phyloP scores from a whole-genome alignment of 2,797 vertebrate species.

The Ptychadena robeensis region DNA sequence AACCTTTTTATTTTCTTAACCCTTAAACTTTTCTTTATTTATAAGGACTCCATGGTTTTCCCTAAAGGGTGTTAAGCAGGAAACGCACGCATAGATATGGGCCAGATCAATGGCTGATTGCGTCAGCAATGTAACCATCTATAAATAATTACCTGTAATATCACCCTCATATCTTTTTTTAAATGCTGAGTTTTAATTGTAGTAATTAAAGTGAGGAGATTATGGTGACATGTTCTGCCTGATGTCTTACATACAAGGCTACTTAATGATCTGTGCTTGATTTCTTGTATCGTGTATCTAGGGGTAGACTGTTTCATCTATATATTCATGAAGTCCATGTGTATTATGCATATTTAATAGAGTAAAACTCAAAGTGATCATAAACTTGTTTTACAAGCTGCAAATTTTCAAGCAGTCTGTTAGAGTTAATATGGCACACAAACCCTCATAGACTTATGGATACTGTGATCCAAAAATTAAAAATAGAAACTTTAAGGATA shows the following conservation, averaged over 20 bases:
- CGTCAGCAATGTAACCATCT: too few relatives aligned
- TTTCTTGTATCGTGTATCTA: background rate
- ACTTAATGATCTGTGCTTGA: background rate
- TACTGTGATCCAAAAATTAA: too few relatives aligned
- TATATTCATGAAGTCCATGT: conserved; percentile 15
- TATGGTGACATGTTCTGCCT: background rate
- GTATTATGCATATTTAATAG: conserved; percentile 18
- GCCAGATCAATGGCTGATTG: too few relatives aligned
- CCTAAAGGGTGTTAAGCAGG: too few relatives aligned
- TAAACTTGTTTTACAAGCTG: background rate
- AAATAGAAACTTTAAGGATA: too few relatives aligned
- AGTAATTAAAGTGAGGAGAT: background rate
- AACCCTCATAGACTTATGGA: too few relatives aligned
- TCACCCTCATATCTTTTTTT: background rate
- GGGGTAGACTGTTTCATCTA: conserved; percentile 2
- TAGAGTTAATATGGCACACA: background rate
- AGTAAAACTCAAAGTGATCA: background rate
- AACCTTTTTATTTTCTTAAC: too few relatives aligned
- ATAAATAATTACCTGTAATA: background rate
- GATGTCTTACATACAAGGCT: background rate
- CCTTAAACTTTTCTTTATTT: too few relatives aligned
- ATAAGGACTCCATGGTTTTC: too few relatives aligned
- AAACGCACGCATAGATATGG: too few relatives aligned
- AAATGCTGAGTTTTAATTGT: background rate
- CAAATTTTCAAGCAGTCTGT: background rate